A percentile compares a stretch with the other conserved stretches of the same genome.
Evolutionary conservation across 2,888 invertebrate genomes (phyloP).

Genomic region (Podabrus alpinus): DNA sequence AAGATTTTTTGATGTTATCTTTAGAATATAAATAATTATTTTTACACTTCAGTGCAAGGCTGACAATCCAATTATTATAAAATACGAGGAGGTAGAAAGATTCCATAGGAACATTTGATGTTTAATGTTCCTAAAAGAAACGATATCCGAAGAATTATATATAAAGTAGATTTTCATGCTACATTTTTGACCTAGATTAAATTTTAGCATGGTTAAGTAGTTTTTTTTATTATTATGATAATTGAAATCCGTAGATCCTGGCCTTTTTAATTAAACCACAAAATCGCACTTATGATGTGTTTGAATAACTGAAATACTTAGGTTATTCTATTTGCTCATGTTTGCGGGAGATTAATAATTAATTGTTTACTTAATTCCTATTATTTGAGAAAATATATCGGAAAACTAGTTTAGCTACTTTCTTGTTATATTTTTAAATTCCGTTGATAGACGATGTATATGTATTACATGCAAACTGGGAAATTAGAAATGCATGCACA

Average conservation of each 20-base stretch:
- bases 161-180: background rate
- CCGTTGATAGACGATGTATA: background rate
- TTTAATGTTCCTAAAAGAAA: background rate
- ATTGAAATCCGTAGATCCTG: background rate
- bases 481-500: background rate
- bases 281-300: background rate
- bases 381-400: background rate
- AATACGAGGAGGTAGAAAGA: background rate
- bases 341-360: too few species aligned
- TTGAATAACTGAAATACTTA: background rate
- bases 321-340: background rate
- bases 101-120: background rate
- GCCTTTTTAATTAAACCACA: background rate
- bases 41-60: background rate
- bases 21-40: background rate
- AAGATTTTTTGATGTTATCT: background rate
- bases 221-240: background rate
- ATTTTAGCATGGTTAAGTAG: background rate
- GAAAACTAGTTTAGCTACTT: background rate
- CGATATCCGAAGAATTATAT: background rate
- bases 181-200: background rate
- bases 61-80: background rate
- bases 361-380: background rate
- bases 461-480: background rate
- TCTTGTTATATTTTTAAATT: background rate